phyloP scores from a whole-genome alignment of 2,113 vertebrate genomes.

The Callospermophilus lateralis region DNA sequence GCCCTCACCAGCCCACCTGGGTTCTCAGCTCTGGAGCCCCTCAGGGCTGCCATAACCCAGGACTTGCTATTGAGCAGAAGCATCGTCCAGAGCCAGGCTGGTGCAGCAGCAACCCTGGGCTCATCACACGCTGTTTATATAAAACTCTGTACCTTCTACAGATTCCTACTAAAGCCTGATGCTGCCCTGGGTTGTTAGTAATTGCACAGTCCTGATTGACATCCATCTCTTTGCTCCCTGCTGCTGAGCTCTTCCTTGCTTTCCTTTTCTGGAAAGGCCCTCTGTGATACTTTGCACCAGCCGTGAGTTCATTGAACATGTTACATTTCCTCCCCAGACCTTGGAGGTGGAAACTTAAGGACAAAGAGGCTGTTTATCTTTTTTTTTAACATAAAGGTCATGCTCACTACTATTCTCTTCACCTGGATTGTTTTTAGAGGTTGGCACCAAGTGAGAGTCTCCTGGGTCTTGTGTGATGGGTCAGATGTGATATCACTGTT shows the following conservation, averaged over 20 bases:
- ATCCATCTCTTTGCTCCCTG: neutral
- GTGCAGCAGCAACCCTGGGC: accelerated
- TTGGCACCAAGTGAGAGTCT: neutral
- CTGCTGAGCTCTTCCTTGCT: neutral
- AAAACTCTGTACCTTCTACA: neutral
- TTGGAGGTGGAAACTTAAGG: neutral
- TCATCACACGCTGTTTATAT: too few relatives aligned
- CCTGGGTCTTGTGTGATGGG: neutral
- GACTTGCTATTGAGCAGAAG: too few relatives aligned
- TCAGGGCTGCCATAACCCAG: accelerated
- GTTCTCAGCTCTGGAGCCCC: neutral
- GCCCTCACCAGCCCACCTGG: neutral
- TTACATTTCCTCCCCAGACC: neutral
- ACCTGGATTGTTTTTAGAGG: neutral
- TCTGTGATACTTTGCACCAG: neutral
- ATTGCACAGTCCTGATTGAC: neutral
- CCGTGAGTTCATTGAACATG: accelerated
- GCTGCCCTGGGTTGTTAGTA: neutral
- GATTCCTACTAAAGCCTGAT: neutral
- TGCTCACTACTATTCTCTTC: neutral
- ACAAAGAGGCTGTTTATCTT: neutral
- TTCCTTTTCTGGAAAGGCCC: neutral
- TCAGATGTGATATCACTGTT: neutral
- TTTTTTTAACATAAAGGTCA: neutral
- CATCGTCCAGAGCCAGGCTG: neutral